These are phyloP conservation scores for Chrysomela aeneicollis DNA, from an alignment of 2,888 invertebrate genomes.

Conservation along the genomic window DNA sequence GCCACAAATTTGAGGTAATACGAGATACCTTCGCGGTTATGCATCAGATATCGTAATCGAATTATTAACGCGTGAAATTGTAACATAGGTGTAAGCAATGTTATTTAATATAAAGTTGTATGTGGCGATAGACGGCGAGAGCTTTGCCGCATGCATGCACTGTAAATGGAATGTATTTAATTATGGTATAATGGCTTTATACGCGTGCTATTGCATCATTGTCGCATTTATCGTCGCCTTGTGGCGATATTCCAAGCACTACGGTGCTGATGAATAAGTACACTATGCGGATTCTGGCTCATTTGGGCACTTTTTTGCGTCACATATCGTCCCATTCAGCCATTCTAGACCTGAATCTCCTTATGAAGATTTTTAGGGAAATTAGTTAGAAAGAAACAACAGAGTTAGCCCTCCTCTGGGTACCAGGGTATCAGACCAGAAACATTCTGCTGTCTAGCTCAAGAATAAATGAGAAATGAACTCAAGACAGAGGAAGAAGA, in stretches of 20 bases:
- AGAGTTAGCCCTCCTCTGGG: no score
- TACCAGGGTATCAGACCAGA: no score
- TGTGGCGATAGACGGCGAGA: constrained; percentile 45
- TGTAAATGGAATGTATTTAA: constrained; percentile 62
- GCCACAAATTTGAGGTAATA: constrained; percentile 44
- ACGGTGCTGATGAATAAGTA: no score
- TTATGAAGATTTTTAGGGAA: no score
- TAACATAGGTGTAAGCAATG: constrained; percentile 58
- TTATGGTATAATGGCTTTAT: constrained; percentile 61
- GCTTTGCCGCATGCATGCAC: constrained; percentile 55
- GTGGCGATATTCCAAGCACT: constrained; percentile 22
- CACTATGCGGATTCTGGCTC: background rate
- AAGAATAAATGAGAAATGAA: no score
- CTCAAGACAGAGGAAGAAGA: no score
- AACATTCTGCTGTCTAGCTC: no score
- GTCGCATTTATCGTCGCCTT: constrained; percentile 36
- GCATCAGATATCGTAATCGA: constrained; percentile 55
- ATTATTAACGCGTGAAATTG: constrained; percentile 59
- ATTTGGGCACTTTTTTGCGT: no score
- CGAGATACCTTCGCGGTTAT: constrained; percentile 49
- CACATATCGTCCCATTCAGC: no score
- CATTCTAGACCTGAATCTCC: no score
- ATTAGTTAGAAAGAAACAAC: no score
- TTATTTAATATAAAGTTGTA: constrained; percentile 56
- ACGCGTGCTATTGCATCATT: constrained; percentile 45